Percentiles rank a stretch among this genome's conserved stretches.
phyloP scores from a whole-genome alignment of 64 coral and sea anemone genomes.

The Orbicella faveolata region DNA sequence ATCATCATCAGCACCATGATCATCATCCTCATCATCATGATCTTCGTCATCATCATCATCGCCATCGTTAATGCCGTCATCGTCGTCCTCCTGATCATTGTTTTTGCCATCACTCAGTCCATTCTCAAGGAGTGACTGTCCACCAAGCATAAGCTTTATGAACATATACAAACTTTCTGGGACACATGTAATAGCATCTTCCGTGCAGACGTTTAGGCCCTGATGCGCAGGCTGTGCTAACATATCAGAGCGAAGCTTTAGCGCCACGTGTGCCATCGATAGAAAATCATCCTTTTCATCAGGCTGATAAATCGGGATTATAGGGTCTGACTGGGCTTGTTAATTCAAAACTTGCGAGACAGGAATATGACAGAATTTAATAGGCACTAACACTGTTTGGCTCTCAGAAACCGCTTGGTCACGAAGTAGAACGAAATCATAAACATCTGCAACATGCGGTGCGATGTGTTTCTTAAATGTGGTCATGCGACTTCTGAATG shows the following conservation, averaged over 20 bases:
- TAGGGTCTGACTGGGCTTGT: conserved; percentile 15
- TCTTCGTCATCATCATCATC: neutral
- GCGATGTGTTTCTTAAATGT: conserved; percentile 24
- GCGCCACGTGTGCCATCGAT: conserved; percentile 46
- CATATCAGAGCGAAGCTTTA: conserved; percentile 48
- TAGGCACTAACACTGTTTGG: conserved; percentile 43
- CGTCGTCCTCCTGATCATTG: neutral
- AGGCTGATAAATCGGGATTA: conserved; percentile 39
- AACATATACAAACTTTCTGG: too few relatives aligned
- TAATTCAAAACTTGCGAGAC: conserved; percentile 19
- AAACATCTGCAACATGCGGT: conserved; percentile 42
- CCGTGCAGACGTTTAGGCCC: conserved; percentile 23
- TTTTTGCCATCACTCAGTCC: neutral
- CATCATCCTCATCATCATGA: neutral
- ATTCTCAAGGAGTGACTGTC: conserved; percentile 35
- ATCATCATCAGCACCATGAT: neutral
- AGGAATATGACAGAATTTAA: conserved; percentile 21
- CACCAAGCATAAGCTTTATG: conserved; percentile 46
- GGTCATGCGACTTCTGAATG: conserved; percentile 13
- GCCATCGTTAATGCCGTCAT: neutral
- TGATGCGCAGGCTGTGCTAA: conserved; percentile 36
- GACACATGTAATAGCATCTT: conserved; percentile 22
- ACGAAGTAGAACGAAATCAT: conserved; percentile 51
- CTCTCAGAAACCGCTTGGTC: conserved; percentile 33
- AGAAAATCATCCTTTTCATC: conserved; percentile 57